A percentile compares a stretch with the other conserved stretches of the same genome.
phyloP scores from a whole-genome alignment of 2,888 invertebrate genomes.

The Drosophila monieri region DNA sequence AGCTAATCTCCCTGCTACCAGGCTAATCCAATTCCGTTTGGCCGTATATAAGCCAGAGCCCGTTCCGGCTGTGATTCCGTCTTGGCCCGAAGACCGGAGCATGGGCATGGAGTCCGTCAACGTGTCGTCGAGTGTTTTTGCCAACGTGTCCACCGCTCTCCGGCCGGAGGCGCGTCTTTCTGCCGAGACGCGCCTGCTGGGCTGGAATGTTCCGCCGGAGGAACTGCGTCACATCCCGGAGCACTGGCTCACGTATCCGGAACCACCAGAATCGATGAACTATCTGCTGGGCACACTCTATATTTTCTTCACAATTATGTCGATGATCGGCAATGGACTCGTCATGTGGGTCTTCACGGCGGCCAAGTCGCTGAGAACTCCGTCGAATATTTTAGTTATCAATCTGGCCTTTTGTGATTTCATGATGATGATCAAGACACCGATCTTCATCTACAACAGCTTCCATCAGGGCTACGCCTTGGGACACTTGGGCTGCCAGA shows the following conservation, averaged over 20 bases:
- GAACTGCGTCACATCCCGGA: conserved; percentile 91
- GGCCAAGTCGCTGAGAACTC: conserved; percentile 84
- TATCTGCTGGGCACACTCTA: conserved; percentile 91
- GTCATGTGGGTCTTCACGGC: conserved; percentile 92
- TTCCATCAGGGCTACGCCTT: conserved; percentile 90
- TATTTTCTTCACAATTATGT: conserved; percentile 89
- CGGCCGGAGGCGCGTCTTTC: conserved; percentile 76
- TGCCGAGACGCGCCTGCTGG: conserved; percentile 85
- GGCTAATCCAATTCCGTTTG: conserved; percentile 60
- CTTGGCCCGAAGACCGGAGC: conserved; percentile 58
- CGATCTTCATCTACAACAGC: conserved; percentile 88
- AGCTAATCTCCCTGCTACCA: conserved; percentile 43
- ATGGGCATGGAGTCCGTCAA: conserved; percentile 69
- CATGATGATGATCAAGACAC: conserved; percentile 94
- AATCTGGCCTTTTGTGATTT: conserved; percentile 93
- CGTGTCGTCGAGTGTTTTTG: conserved; percentile 33
- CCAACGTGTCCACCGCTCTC: conserved; percentile 75
- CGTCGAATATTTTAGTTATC: conserved; percentile 93
- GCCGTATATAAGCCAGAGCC: conserved; percentile 48
- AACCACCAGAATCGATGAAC: conserved; percentile 92
- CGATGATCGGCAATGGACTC: conserved; percentile 92
- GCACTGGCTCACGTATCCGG: conserved; percentile 92
- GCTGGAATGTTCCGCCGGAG: conserved; percentile 91
- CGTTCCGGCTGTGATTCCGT: conserved; percentile 57
- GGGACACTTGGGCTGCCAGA: conserved; percentile 90